Evolutionary conservation across 2,113 vertebrate species (phyloP).

Genomic region (Oncorhynchus mykiss): DNA sequence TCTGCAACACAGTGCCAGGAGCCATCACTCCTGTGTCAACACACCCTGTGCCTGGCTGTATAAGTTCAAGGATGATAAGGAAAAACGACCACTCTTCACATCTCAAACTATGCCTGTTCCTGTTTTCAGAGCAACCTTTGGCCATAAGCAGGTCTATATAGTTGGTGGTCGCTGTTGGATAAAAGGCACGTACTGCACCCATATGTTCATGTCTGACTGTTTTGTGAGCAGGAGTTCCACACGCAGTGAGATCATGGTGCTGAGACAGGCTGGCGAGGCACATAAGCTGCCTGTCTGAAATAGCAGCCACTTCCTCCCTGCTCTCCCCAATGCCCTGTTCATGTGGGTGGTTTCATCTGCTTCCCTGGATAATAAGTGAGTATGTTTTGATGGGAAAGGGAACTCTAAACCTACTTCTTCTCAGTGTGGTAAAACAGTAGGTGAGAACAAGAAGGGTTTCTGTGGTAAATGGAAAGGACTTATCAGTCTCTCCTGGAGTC

Average conservation of each 20-base stretch:
- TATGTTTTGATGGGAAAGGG: conserved; percentile 16
- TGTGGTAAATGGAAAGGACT: conserved; percentile 42
- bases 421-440: conserved; percentile 19
- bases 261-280: conserved; percentile 24
- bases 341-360: conserved; percentile 11
- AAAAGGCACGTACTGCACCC: conserved; percentile 12
- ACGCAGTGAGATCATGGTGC: conserved; percentile 21
- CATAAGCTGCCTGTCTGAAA: conserved; percentile 34
- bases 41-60: not conserved
- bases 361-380: conserved; percentile 27
- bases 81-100: conserved; percentile 11
- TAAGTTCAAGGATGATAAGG: conserved; percentile 15
- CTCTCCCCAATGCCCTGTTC: conserved; percentile 9
- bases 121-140: not conserved
- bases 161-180: conserved; percentile 18
- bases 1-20: not conserved
- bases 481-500: conserved; percentile 50
- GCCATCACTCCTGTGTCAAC: not conserved
- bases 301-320: conserved; percentile 16
- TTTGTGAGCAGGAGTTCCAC: conserved; percentile 43
- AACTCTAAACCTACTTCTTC: not conserved
- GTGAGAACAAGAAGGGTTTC: conserved; percentile 45
- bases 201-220: conserved; percentile 26
- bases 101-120: not conserved
- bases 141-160: conserved; percentile 22